Evolutionary conservation across 2,888 invertebrate genomes (phyloP).

Genomic region (Lepas anatifera): DNA sequence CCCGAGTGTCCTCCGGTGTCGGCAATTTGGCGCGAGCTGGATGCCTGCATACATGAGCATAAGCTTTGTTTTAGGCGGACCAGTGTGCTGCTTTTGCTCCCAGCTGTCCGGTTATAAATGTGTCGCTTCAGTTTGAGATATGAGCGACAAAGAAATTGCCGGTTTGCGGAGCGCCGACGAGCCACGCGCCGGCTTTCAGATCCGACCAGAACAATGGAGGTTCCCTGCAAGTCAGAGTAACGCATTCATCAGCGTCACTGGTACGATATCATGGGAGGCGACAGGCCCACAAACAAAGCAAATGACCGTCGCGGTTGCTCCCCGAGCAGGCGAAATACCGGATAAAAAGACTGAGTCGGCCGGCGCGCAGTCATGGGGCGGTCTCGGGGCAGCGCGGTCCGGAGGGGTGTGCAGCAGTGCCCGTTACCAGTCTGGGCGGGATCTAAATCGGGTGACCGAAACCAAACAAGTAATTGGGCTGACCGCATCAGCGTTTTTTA

Average conservation of each 20-base stretch:
- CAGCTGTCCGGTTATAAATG: neutral
- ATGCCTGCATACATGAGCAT: conserved; percentile 4
- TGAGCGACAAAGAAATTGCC: conserved; percentile 8
- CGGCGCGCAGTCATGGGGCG: too few species aligned
- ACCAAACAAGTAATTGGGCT: too few species aligned
- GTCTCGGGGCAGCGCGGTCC: too few species aligned
- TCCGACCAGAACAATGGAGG: neutral
- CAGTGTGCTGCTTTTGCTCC: too few species aligned
- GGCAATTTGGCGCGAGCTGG: neutral
- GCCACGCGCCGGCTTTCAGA: conserved; percentile 5
- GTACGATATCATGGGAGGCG: neutral
- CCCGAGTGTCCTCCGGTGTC: neutral
- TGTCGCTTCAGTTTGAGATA: neutral
- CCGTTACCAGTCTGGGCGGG: too few species aligned
- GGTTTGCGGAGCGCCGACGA: neutral
- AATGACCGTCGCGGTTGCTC: neutral
- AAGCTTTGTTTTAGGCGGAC: neutral
- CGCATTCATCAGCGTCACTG: neutral
- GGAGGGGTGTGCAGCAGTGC: too few species aligned
- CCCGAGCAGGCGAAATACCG: neutral
- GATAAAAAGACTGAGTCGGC: neutral
- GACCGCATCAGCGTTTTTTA: too few species aligned
- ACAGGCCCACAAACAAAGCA: conserved; percentile 9
- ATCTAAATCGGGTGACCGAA: neutral
- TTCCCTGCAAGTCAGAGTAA: conserved; percentile 1